Conservation (phyloP, 2,888 invertebrate genomes). For the Clusia tigrina region DNA sequence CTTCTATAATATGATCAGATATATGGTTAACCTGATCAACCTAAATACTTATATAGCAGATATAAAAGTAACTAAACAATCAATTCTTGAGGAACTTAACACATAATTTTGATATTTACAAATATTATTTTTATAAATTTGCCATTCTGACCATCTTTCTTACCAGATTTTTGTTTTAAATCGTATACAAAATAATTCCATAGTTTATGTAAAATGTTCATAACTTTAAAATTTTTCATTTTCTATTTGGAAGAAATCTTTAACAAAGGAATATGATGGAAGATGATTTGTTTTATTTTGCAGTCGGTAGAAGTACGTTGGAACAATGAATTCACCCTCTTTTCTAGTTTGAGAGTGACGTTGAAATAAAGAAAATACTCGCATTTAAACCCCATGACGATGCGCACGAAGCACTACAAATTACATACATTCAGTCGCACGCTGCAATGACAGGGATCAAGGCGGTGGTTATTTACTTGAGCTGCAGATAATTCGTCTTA, state of each 20-base stretch:
- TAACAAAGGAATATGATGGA: neutral
- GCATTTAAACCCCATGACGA: neutral
- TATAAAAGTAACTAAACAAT: too few species aligned
- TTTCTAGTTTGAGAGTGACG: neutral
- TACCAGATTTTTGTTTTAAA: neutral
- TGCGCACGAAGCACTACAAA: conserved; percentile 2
- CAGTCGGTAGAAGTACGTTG: neutral
- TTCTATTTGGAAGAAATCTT: neutral
- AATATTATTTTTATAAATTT: too few species aligned
- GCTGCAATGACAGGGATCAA: conserved; percentile 1
- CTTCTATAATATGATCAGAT: too few species aligned
- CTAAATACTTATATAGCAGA: too few species aligned
- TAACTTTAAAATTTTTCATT: neutral
- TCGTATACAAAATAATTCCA: neutral
- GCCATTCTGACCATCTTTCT: too few species aligned
- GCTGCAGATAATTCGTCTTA: conserved; percentile 14
- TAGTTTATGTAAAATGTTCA: neutral
- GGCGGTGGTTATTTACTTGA: conserved; percentile 10
- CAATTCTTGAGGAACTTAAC: too few species aligned
- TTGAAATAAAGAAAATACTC: neutral
- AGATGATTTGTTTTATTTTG: neutral
- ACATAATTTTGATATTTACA: too few species aligned
- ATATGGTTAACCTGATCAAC: too few species aligned
- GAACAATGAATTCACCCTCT: conserved; percentile 2
- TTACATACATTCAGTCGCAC: neutral